Evolutionary conservation across 2,113 vertebrate species (phyloP).

Genomic region (Arizona elegans): DNA sequence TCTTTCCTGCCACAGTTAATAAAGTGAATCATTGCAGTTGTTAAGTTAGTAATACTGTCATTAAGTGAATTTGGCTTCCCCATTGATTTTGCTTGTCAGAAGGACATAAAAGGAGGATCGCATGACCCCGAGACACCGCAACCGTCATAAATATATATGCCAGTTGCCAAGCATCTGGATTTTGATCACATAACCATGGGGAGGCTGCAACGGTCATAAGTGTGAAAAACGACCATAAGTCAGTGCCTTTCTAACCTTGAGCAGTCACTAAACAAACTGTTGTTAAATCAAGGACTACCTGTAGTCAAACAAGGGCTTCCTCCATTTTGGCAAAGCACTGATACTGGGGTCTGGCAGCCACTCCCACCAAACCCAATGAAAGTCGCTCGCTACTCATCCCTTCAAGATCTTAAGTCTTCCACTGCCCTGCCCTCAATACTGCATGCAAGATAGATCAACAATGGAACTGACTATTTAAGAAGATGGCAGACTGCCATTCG

Average conservation of each 20-base stretch:
- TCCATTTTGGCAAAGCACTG: neutral
- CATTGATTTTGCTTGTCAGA: neutral
- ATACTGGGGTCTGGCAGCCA: too few species aligned
- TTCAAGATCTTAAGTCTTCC: neutral
- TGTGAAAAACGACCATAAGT: neutral
- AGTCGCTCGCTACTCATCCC: neutral
- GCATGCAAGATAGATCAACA: neutral
- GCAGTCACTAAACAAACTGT: neutral
- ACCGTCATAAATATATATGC: neutral
- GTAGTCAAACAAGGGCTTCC: neutral
- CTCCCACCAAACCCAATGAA: neutral
- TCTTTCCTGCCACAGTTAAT: neutral
- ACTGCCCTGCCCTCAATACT: neutral
- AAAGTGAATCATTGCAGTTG: neutral
- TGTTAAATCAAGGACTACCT: neutral
- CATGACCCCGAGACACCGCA: neutral
- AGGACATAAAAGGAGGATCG: neutral
- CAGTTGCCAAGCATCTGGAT: neutral
- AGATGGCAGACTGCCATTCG: neutral
- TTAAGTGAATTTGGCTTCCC: neutral
- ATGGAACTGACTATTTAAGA: neutral
- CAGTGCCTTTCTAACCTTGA: neutral
- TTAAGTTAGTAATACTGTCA: neutral
- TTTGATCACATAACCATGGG: neutral
- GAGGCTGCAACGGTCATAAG: neutral